Evolutionary conservation across 2,888 invertebrate genomes (phyloP).

Genomic region (Deladenus siricidicola): DNA sequence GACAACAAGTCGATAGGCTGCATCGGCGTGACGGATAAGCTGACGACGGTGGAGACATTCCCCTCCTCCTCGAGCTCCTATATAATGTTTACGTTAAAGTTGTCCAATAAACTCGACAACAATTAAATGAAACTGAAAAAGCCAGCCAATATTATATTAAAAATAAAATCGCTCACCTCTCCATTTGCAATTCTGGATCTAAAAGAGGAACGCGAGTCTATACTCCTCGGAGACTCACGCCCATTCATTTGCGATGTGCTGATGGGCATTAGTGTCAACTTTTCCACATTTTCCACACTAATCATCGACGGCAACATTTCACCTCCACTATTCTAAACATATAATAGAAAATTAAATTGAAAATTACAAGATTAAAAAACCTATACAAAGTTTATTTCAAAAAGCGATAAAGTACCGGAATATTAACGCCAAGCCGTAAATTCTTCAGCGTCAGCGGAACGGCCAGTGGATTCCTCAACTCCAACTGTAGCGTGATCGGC

Average conservation of each 20-base stretch:
- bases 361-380: too few species aligned
- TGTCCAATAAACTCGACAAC: not conserved
- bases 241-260: not conserved
- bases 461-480: not conserved
- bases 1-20: constrained; percentile 1
- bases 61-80: too few species aligned
- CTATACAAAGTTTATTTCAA: too few species aligned
- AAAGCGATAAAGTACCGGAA: too few species aligned
- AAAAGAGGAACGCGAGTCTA: not conserved
- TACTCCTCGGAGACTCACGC: not conserved
- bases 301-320: not conserved
- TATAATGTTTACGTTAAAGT: not conserved
- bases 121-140: too few species aligned
- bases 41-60: not conserved
- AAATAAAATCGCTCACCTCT: too few species aligned
- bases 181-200: not conserved
- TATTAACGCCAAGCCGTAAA: not conserved
- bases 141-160: too few species aligned
- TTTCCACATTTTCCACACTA: not conserved
- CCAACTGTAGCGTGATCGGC: constrained; percentile 3
- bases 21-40: constrained; percentile 1
- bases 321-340: not conserved
- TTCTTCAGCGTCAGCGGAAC: constrained; percentile 2
- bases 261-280: not conserved
- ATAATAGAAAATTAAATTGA: too few species aligned